Evolutionary conservation across 2,113 vertebrate genomes (phyloP).

Genomic region (Odocoileus virginianus): DNA sequence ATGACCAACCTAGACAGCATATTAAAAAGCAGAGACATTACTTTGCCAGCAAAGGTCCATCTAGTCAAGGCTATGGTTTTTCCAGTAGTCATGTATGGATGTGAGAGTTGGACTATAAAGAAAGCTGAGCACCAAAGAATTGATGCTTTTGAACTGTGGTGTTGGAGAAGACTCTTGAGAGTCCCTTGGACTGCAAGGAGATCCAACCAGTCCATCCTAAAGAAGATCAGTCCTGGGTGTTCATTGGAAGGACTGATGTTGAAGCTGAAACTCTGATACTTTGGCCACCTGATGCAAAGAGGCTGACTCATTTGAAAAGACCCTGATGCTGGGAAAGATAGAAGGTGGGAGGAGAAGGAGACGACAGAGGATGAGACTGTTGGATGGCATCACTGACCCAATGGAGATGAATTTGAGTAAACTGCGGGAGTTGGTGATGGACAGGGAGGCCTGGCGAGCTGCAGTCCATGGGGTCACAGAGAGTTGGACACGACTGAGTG

Average conservation of each 20-base stretch:
- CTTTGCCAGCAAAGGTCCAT: background rate
- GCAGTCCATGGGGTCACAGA: background rate
- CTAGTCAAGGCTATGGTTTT: background rate
- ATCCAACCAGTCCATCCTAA: background rate
- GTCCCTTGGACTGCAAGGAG: background rate
- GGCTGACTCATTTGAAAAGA: background rate
- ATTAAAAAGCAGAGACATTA: background rate
- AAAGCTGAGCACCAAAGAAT: background rate
- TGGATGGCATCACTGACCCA: background rate
- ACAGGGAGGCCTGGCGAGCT: background rate
- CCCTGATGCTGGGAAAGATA: background rate
- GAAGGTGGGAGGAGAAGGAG: background rate
- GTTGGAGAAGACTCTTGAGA: background rate
- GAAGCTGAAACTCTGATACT: background rate
- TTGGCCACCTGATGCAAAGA: background rate
- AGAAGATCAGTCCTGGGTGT: background rate
- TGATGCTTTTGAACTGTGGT: background rate
- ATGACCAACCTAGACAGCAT: background rate
- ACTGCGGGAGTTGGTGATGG: background rate
- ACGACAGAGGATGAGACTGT: background rate
- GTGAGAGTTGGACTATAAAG: background rate
- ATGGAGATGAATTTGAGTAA: background rate
- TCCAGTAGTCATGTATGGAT: background rate
- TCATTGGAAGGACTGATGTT: background rate
- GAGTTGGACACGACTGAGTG: rapidly evolving